Evolutionary conservation across 1,140 invertebrate species (phyloP), one percentile per base, ranked within the genome.

Genomic region (Cheumatopsyche charites): DNA sequence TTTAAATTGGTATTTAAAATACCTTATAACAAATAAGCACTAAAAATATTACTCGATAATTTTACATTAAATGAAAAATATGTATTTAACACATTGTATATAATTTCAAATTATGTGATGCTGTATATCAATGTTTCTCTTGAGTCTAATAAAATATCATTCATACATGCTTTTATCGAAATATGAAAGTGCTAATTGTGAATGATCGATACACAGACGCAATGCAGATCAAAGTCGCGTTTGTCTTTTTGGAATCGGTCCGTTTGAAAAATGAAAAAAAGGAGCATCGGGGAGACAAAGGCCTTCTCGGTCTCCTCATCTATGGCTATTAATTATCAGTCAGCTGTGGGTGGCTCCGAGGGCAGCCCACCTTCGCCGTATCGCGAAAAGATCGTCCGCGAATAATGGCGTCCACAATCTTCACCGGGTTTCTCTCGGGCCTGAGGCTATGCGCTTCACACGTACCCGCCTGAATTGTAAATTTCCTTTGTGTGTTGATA

Each of bases 291-390:
- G 43, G 55, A 58, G 55, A 58, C 55, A 58, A 58, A 58, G 25
- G 19, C 55, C 21, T 23, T 25, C 43, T 67, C 43, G 63, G 23
- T 67, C 21, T n/a, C n/a, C n/a, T 42, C 42, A 26, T 67, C 63
- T 26, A 47, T 9, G 21, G 63, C 63, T 67, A 67, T 67, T 67
- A 67, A 67, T 67, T 67, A 67, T 67, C 42, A 25, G 11, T 15
- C 63, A 49, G 61, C 61, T 62, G 63, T 67, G 63, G 63, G 63
- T 67, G 63, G 63, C 63, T 67, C 42, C 12, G 63, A 47, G 42
- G 63, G 45, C 17, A 47, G 43, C 42, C 63, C 43, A 67, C 63
- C 63, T 67, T 47, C 63, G n/a, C 25, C 25, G 23, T 67, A 67
- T 67, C 63, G 7, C 23, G 45, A 6, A 26, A 42, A 67, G 63